Conservation (phyloP, 35 echinoderm and acorn worm genomes). For the Ptychodera flava region DNA sequence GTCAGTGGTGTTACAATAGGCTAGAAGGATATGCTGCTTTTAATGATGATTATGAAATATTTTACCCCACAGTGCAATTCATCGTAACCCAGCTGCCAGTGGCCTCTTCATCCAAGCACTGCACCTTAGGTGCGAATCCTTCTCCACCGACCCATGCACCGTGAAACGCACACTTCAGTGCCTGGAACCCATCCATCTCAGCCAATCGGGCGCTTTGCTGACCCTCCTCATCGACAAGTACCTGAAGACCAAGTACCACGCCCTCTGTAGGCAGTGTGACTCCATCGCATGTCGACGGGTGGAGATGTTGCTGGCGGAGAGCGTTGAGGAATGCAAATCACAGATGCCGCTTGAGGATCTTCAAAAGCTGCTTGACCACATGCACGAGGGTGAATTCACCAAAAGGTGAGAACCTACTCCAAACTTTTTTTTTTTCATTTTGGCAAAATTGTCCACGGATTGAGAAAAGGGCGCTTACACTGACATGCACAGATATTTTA, state of each 20-base stretch:
- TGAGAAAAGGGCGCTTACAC: too few species aligned
- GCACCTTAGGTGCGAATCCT: conserved; percentile 60
- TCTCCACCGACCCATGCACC: conserved; percentile 54
- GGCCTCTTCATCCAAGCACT: conserved; percentile 80
- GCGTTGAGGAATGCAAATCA: conserved; percentile 29
- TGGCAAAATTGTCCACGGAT: too few species aligned
- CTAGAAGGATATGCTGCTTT: too few species aligned
- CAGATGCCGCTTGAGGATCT: conserved; percentile 69
- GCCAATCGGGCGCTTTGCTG: conserved; percentile 63
- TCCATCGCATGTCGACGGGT: conserved; percentile 64
- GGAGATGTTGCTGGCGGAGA: conserved; percentile 93
- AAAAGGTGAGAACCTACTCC: conserved; percentile 38
- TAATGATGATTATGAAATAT: too few species aligned
- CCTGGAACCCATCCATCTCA: conserved; percentile 79
- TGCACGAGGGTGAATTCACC: conserved; percentile 42
- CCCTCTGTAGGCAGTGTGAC: conserved; percentile 48
- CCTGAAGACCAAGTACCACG: conserved; percentile 56
- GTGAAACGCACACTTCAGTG: conserved; percentile 67
- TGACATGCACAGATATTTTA: too few species aligned
- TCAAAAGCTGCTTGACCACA: conserved; percentile 38
- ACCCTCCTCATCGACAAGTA: conserved; percentile 71
- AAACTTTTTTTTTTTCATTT: too few species aligned
- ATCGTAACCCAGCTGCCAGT: conserved; percentile 89
- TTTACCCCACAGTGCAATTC: conserved; percentile 92
- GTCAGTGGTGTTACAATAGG: too few species aligned